phyloP scores from a whole-genome alignment of 2,113 vertebrate species.

The Lutjanus erythropterus region DNA sequence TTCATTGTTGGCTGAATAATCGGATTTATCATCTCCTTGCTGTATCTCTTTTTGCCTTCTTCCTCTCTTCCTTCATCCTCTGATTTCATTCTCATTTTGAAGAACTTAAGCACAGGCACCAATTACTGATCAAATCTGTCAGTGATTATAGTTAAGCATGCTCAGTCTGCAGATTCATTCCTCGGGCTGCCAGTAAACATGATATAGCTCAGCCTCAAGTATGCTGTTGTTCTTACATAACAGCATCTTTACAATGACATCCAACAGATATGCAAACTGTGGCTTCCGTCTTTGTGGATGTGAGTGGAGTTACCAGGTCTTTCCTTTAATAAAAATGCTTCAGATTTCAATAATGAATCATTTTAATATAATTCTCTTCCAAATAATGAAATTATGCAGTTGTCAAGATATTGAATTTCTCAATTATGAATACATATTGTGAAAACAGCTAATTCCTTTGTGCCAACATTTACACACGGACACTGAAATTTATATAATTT shows the following conservation, averaged over 20 bases:
- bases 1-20: constrained; percentile 13
- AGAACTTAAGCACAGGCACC: not conserved
- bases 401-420: not conserved
- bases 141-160: not conserved
- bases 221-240: constrained; percentile 12
- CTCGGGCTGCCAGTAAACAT: constrained; percentile 26
- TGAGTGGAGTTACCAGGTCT: not conserved
- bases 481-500: not conserved
- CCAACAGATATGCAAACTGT: not conserved
- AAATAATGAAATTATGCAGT: not conserved
- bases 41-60: not conserved
- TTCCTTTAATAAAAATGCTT: too few relatives aligned
- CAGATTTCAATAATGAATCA: not conserved
- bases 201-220: constrained; percentile 21
- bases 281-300: not conserved
- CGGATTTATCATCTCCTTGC: constrained; percentile 6
- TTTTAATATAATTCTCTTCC: not conserved
- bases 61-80: too few relatives aligned
- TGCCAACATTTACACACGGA: too few relatives aligned
- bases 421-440: too few relatives aligned
- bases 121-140: constrained; percentile 17
- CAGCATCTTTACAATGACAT: not conserved
- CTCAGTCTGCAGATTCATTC: constrained; percentile 20
- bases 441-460: not conserved
- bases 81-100: not conserved